A percentile compares a stretch with the other conserved stretches of the same genome.
phyloP scores from a whole-genome alignment of 2,888 invertebrate genomes.

The Euphydryas editha region DNA sequence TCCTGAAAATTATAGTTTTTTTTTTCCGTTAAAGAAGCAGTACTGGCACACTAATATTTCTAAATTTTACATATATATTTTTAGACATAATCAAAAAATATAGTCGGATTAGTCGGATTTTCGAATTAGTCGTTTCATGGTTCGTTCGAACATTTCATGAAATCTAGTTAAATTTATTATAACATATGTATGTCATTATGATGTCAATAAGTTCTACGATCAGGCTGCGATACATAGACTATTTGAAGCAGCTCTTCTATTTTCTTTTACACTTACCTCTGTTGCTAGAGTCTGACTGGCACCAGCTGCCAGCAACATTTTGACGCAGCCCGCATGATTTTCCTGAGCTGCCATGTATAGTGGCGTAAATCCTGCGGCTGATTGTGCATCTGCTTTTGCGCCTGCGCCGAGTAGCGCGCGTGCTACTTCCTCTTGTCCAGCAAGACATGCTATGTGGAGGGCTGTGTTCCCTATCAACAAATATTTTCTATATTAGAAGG shows the following conservation, averaged over 20 bases:
- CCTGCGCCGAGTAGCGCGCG: constrained; percentile 94
- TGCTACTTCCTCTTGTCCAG: constrained; percentile 97
- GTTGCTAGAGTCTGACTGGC: constrained; percentile 98
- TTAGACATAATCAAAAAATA: too few species aligned
- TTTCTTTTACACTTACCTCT: constrained; percentile 86
- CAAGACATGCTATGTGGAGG: constrained; percentile 98
- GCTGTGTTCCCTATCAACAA: constrained; percentile 88
- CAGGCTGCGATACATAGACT: too few species aligned
- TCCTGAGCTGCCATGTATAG: constrained; percentile 99
- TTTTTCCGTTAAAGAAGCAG: too few species aligned
- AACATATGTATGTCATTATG: too few species aligned
- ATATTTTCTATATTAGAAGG: neutral
- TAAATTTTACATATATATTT: too few species aligned
- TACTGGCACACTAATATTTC: too few species aligned
- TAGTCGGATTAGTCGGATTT: too few species aligned
- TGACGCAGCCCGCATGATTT: constrained; percentile 96
- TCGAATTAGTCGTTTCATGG: too few species aligned
- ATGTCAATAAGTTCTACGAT: too few species aligned
- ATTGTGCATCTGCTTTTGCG: constrained; percentile 98
- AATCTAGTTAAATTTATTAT: too few species aligned
- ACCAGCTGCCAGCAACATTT: constrained; percentile 94
- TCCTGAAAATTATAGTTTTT: constrained; percentile 85
- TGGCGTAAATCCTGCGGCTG: constrained; percentile 98
- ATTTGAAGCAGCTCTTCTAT: neutral
- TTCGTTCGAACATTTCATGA: too few species aligned